phyloP scores from a whole-genome alignment of 2,797 vertebrate genomes.

The Oreochromis grahami region DNA sequence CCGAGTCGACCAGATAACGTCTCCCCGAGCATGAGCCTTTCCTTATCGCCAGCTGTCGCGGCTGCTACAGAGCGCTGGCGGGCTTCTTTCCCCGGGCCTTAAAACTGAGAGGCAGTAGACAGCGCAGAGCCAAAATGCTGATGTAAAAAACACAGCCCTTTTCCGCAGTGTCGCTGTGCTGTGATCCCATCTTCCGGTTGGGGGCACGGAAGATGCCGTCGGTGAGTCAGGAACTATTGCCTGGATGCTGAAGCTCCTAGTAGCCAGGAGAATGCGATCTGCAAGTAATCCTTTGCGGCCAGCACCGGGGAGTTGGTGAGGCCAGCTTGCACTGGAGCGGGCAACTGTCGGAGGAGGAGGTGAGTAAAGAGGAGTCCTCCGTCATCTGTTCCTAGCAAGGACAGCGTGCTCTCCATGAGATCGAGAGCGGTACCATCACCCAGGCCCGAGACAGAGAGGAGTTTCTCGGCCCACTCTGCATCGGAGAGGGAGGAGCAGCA shows the following conservation, averaged over 20 bases:
- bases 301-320: background rate
- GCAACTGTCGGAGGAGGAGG: background rate
- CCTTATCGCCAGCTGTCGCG: background rate
- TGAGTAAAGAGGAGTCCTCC: background rate
- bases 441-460: background rate
- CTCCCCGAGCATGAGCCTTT: background rate
- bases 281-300: background rate
- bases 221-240: background rate
- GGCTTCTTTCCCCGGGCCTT: background rate
- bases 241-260: background rate
- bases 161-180: background rate
- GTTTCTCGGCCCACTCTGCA: background rate
- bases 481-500: background rate
- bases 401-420: background rate
- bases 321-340: background rate
- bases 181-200: background rate
- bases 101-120: background rate
- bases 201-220: background rate
- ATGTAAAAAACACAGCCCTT: background rate
- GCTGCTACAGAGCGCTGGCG: background rate
- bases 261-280: background rate
- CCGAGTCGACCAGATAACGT: background rate
- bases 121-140: background rate
- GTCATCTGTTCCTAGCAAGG: background rate
- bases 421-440: background rate